Conservation (phyloP, 2,888 invertebrate genomes). For the Pycnomerus fuliginosus region DNA sequence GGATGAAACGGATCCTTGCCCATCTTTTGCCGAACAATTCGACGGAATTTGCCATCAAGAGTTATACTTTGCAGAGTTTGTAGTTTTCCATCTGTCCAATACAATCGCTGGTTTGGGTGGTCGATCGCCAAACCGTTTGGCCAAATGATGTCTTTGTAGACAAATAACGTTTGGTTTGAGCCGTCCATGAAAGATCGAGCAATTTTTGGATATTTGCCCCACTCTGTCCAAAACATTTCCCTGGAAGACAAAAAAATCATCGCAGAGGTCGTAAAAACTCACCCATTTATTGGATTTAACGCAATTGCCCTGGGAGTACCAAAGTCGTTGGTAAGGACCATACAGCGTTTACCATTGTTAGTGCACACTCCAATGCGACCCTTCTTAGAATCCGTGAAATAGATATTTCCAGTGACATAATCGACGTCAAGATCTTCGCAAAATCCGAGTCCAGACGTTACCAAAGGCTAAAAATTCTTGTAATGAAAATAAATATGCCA, state of each 20-base stretch:
- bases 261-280: too few species aligned
- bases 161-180: constrained; percentile 58
- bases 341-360: constrained; percentile 65
- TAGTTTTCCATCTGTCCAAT: constrained; percentile 83
- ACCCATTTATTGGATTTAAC: constrained; percentile 69
- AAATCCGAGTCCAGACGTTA: constrained; percentile 66
- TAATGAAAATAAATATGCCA: too few species aligned
- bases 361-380: constrained; percentile 74
- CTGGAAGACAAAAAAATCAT: too few species aligned
- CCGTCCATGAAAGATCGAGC: constrained; percentile 87
- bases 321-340: constrained; percentile 61
- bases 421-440: constrained; percentile 78
- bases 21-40: constrained; percentile 59
- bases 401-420: constrained; percentile 77
- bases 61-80: constrained; percentile 64
- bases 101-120: constrained; percentile 73
- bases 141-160: constrained; percentile 67
- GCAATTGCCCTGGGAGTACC: constrained; percentile 70
- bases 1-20: constrained; percentile 82
- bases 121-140: constrained; percentile 88
- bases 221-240: constrained; percentile 90
- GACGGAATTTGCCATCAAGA: constrained; percentile 66
- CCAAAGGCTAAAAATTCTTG: constrained; percentile 54
- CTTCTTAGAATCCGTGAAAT: constrained; percentile 74
- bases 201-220: constrained; percentile 73